Conservation (phyloP, 1,140 invertebrate species). For the Pseudomyrmex gracilis region DNA sequence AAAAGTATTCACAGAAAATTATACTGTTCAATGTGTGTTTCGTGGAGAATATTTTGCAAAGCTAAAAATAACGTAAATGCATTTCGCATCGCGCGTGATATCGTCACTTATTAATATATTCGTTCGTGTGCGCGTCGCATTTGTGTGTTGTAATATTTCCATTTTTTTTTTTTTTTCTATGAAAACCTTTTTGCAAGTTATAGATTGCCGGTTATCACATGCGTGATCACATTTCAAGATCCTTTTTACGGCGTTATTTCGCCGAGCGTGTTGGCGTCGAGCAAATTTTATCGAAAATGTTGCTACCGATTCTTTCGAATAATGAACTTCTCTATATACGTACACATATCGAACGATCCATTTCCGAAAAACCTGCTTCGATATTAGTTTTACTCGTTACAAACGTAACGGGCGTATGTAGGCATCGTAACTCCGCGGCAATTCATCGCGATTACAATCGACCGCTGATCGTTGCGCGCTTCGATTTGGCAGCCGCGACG, state of each 20-base stretch:
- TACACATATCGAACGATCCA: not conserved
- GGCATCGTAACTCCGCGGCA: constrained; percentile 47
- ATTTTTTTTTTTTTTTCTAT: not conserved
- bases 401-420: constrained; percentile 37
- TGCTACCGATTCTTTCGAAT: not conserved
- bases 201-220: too few species aligned
- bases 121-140: not conserved
- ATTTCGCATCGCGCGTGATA: not conserved
- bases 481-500: constrained; percentile 64
- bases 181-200: too few species aligned
- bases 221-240: not conserved
- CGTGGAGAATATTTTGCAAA: not conserved
- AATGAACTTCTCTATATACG: constrained; percentile 5
- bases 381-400: constrained; percentile 46
- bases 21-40: not conserved
- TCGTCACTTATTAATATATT: not conserved
- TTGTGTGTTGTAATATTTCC: not conserved
- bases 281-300: not conserved
- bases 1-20: not conserved
- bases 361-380: constrained; percentile 33
- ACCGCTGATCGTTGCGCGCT: constrained; percentile 58
- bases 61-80: not conserved
- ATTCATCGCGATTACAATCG: constrained; percentile 61
- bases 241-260: too few species aligned
- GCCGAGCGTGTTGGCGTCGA: too few species aligned